These are phyloP conservation scores for Sceloporus tristichus DNA, from an alignment of 2,113 vertebrate genomes.

Conservation along the genomic window DNA sequence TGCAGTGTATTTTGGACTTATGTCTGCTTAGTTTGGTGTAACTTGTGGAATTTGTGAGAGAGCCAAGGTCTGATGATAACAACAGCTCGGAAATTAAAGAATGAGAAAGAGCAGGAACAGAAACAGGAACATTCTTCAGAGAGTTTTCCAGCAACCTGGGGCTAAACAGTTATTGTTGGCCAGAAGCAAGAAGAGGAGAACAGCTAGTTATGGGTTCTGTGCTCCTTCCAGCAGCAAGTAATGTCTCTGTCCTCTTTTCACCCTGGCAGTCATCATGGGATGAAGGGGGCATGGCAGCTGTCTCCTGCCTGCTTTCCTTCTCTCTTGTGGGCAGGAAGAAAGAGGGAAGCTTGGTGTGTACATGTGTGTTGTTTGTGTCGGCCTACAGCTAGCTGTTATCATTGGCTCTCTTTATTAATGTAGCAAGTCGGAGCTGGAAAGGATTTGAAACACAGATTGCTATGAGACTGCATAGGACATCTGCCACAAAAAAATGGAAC, in stretches of 20 bases:
- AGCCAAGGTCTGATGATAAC: accelerated
- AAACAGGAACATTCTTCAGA: background rate
- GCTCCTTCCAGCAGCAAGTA: background rate
- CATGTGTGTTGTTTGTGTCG: background rate
- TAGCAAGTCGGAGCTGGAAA: background rate
- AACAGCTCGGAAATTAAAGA: background rate
- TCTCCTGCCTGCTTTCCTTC: background rate
- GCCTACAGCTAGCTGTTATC: background rate
- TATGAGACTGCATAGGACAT: accelerated
- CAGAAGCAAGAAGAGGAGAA: background rate
- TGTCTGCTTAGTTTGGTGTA: background rate
- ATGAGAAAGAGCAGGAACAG: background rate
- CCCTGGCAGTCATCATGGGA: background rate
- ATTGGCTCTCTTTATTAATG: background rate
- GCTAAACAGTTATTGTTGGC: slow-evolving; percentile 8
- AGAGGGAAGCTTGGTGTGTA: background rate
- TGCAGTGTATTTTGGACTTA: no score
- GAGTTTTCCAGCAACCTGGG: background rate
- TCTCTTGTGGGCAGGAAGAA: background rate
- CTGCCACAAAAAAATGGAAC: accelerated
- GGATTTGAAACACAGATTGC: background rate
- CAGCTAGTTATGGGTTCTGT: background rate
- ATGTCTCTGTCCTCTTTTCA: slow-evolving; percentile 3
- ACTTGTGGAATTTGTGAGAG: background rate
- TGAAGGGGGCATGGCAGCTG: background rate